phyloP scores from a whole-genome alignment of 2,113 vertebrate genomes.

The Azemiops feae region DNA sequence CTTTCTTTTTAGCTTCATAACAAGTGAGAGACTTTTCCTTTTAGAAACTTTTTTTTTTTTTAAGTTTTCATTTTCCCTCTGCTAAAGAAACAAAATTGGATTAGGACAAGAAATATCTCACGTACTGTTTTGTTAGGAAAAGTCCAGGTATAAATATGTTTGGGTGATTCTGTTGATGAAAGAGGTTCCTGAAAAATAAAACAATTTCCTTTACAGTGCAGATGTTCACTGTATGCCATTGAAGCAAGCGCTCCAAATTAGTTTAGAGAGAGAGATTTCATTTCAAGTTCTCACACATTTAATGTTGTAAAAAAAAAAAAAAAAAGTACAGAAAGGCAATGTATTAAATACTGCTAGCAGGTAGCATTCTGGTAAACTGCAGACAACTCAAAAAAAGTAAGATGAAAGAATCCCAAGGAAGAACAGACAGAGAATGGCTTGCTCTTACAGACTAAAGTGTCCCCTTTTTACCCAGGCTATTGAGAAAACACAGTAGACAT shows the following conservation, averaged over 20 bases:
- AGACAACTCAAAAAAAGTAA: neutral
- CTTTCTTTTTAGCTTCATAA: neutral
- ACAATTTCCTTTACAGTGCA: neutral
- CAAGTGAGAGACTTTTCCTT: neutral
- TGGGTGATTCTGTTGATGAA: neutral
- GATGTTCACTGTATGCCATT: neutral
- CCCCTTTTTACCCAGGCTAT: slow-evolving; percentile 15
- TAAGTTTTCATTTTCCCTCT: neutral
- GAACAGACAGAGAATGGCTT: neutral
- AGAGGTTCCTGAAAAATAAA: neutral
- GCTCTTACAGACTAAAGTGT: slow-evolving; percentile 4
- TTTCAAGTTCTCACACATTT: neutral
- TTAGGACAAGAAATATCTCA: neutral
- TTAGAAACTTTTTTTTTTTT: neutral
- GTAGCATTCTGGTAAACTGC: neutral
- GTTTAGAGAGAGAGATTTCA: neutral
- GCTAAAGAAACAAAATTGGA: neutral
- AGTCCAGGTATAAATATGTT: neutral
- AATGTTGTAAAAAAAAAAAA: neutral
- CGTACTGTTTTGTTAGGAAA: neutral
- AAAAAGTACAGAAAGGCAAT: neutral
- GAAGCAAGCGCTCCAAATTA: neutral
- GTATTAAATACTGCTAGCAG: neutral
- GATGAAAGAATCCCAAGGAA: neutral
- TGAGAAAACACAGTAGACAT: slow-evolving; percentile 21